phyloP scores from a whole-genome alignment of 2,797 vertebrate genomes.

The Lepilemur septentrionalis region DNA sequence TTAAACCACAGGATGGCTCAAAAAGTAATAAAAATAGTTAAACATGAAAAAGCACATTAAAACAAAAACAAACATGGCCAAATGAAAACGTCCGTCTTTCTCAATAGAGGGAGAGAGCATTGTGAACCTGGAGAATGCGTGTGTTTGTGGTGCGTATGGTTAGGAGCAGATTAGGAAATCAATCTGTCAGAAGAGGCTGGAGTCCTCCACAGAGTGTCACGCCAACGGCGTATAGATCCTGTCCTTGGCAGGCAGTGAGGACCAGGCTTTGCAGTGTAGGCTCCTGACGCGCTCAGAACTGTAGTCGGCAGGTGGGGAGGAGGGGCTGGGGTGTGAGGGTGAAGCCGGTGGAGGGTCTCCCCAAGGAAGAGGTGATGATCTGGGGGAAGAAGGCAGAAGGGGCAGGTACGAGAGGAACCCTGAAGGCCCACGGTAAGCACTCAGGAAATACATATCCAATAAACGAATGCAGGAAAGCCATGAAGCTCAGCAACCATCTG shows the following conservation, averaged over 20 bases:
- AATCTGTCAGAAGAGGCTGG: neutral
- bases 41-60: neutral
- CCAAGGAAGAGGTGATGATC: neutral
- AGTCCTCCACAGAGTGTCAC: neutral
- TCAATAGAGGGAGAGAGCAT: neutral
- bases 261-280: neutral
- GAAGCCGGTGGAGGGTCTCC: neutral
- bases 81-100: neutral
- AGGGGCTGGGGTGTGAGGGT: neutral
- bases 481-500: neutral
- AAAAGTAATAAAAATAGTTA: neutral
- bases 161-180: rapidly evolving
- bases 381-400: neutral
- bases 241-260: neutral
- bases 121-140: rapidly evolving
- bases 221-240: neutral
- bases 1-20: neutral
- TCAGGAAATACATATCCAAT: neutral
- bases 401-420: neutral
- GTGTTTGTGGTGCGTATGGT: rapidly evolving
- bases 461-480: neutral
- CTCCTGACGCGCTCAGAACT: neutral
- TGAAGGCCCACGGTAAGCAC: neutral
- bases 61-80: neutral
- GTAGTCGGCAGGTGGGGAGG: neutral